Percentiles rank a stretch among this genome's conserved stretches.
Evolutionary conservation across 2,888 invertebrate species (phyloP).

Genomic region (Stenichneumon culpator): DNA sequence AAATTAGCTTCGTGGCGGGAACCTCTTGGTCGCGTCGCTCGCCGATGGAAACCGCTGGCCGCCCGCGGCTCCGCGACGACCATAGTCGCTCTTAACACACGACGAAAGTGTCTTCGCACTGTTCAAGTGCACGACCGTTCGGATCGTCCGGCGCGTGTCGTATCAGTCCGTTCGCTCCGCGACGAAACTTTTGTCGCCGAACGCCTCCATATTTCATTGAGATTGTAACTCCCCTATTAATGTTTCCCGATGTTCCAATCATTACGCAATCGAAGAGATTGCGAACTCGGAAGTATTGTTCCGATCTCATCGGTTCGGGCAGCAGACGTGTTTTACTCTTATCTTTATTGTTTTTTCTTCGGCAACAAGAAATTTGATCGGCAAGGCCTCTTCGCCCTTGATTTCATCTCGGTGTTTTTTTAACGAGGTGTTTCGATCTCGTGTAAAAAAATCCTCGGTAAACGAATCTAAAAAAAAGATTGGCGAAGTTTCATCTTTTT

Average conservation of each 20-base stretch:
- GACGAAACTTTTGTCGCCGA: not conserved
- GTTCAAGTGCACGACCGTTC: constrained; percentile 7
- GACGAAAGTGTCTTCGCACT: not conserved
- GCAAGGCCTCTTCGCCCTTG: too few species aligned
- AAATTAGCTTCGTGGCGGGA: constrained; percentile 59
- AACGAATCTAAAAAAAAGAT: too few species aligned
- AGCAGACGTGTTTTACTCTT: too few species aligned
- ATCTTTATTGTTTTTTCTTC: too few species aligned
- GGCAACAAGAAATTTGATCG: too few species aligned
- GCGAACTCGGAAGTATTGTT: not conserved
- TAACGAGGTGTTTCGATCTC: too few species aligned
- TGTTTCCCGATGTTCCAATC: not conserved
- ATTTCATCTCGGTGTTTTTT: too few species aligned
- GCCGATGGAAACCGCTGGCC: constrained; percentile 31
- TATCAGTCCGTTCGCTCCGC: not conserved
- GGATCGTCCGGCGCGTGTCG: constrained; percentile 2
- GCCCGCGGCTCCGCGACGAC: constrained; percentile 15
- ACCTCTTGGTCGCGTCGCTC: constrained; percentile 41
- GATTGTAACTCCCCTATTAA: not conserved
- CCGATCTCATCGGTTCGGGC: too few species aligned
- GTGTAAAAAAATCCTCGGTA: too few species aligned
- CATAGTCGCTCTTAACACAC: constrained; percentile 12
- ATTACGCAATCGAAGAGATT: not conserved
- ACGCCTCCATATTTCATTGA: not conserved
- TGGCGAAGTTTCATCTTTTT: too few species aligned